Conservation (phyloP, 2,113 vertebrate species). For the Romanogobio albipinnatus region DNA sequence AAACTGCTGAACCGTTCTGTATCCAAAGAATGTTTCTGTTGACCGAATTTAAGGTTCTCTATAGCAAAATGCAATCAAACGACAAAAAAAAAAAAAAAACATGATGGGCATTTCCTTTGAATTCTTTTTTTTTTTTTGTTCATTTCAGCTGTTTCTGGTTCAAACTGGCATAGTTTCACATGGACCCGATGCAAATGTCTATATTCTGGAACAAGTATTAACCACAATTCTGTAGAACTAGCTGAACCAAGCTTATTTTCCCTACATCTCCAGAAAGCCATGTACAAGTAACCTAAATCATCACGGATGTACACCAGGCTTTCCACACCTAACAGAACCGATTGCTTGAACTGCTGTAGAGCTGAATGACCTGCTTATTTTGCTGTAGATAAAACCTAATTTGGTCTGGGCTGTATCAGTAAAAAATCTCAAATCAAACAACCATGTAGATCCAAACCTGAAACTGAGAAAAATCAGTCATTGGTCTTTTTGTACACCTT, state of each 20-base stretch:
- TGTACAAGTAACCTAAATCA: conserved; percentile 46
- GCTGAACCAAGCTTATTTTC: neutral
- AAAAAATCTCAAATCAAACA: neutral
- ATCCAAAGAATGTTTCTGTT: conserved; percentile 46
- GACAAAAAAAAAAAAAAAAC: neutral
- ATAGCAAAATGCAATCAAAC: conserved; percentile 31
- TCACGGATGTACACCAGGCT: neutral
- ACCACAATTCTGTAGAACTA: neutral
- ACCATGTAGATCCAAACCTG: conserved; percentile 6
- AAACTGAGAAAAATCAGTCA: conserved; percentile 8
- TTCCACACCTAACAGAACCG: conserved; percentile 12
- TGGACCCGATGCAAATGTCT: neutral
- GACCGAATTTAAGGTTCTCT: conserved; percentile 19
- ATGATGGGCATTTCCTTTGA: neutral
- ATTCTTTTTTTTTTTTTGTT: neutral
- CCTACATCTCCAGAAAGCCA: conserved; percentile 50
- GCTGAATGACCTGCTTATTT: conserved; percentile 33
- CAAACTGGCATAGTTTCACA: neutral
- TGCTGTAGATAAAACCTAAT: conserved; percentile 16
- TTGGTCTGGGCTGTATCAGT: neutral
- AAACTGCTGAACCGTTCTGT: conserved; percentile 39
- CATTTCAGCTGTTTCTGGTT: neutral
- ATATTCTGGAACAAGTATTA: conserved; percentile 10
- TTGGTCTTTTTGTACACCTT: conserved; percentile 20
- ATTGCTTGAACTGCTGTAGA: conserved; percentile 33